Evolutionary conservation across 2,797 vertebrate genomes (phyloP), one percentile per base, ranked within the genome.

Genomic region (Bradypus variegatus): DNA sequence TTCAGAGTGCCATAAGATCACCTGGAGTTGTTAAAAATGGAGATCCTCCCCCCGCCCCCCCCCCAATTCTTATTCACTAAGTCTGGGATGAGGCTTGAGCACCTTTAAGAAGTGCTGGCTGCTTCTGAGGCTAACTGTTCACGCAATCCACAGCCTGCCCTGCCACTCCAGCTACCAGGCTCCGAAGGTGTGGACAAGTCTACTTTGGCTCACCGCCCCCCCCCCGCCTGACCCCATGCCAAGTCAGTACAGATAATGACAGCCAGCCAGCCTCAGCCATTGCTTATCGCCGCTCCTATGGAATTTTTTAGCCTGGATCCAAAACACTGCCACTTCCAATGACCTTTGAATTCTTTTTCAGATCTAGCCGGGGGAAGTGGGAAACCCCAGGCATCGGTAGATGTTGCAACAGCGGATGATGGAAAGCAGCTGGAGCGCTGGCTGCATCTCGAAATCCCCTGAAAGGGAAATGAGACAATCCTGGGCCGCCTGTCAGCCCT

Each of bases 361-460:
- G 14, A 90, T 83, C 75, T 88, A 87, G 72, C 67, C 60, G 8
- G 64, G 81, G 23, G 41, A 94, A 87, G 5, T 2, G 78, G 92
- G 87, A 94, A 96, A 95, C 27, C 60, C 93, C 93, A 90, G 73
- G 21, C n/a, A 1, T 13, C 58, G 16, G 70, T 15, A 64, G 21
- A 60, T 94, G 94, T 92, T 73, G 83, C 69, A 67, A 93, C 12
- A 21, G 15, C 23, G 14, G 67, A 75, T 92, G 93, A 81, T n/a
- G 48, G 55, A 88, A 94, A 31, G 19, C 4, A 21, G 16, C 60
- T 72, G 38, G 67, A 80, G 72, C 0, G 1, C 38, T 91, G 41
- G 23, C 62, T 90, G 38, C 10, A 50, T 70, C 41, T 76, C 73
- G 45, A 73, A 81, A 70, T 89, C n/a, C 31, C 48, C 73, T 5